phyloP scores from a whole-genome alignment of 2,113 vertebrate species.

The Percopsis transmontana region DNA sequence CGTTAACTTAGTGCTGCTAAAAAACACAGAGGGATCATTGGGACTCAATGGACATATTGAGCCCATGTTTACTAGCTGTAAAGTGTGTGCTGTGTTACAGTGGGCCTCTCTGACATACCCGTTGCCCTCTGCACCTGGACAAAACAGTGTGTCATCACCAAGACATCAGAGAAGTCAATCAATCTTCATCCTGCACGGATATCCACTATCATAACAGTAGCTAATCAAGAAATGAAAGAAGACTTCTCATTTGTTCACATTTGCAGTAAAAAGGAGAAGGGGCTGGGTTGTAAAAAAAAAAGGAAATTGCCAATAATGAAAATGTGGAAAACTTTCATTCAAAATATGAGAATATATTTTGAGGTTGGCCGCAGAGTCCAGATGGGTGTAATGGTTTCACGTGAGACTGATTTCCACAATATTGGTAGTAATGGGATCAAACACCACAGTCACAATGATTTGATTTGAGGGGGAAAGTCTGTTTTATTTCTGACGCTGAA shows the following conservation, averaged over 20 bases:
- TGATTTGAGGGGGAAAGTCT: constrained; percentile 19
- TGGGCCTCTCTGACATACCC: constrained; percentile 59
- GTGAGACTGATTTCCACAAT: constrained; percentile 44
- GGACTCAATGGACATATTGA: constrained; percentile 26
- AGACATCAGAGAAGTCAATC: constrained; percentile 61
- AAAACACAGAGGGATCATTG: constrained; percentile 54
- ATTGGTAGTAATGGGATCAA: constrained; percentile 38
- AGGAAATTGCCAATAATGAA: constrained; percentile 59
- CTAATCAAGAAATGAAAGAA: constrained; percentile 70
- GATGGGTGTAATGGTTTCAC: constrained; percentile 47
- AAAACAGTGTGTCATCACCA: constrained; percentile 65
- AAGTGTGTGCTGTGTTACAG: constrained; percentile 67
- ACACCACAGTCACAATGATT: constrained; percentile 26
- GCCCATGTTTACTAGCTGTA: constrained; percentile 57
- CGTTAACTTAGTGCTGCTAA: constrained; percentile 63
- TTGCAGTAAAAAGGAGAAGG: constrained; percentile 32
- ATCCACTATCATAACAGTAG: constrained; percentile 70
- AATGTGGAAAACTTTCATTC: constrained; percentile 55
- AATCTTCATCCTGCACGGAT: constrained; percentile 63
- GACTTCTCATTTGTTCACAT: constrained; percentile 54
- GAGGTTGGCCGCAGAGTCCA: constrained; percentile 49
- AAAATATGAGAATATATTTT: constrained; percentile 57
- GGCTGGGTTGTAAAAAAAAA: constrained; percentile 3
- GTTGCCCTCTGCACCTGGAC: constrained; percentile 67
- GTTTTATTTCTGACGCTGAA: not conserved